These are phyloP conservation scores for Xenopus laevis DNA, from an alignment of 2,113 vertebrate species.

Conservation along the genomic window DNA sequence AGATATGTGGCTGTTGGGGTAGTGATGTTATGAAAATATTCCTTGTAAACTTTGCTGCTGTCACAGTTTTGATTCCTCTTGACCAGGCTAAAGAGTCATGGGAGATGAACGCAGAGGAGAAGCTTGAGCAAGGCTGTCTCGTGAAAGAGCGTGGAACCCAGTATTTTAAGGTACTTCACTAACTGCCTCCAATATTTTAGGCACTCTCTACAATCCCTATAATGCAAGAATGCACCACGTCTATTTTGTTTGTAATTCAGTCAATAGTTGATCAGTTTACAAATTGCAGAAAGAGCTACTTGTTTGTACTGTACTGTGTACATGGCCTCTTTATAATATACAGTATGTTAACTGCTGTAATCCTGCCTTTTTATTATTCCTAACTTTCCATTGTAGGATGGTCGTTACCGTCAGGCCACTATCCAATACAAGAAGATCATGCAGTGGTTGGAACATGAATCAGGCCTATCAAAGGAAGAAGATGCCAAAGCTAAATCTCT, in stretches of 20 bases:
- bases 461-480: conserved; percentile 70
- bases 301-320: too few relatives aligned
- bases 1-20: too few relatives aligned
- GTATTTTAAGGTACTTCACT: conserved; percentile 83
- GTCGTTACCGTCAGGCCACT: conserved; percentile 84
- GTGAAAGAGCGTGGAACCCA: conserved; percentile 93
- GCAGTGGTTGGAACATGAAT: conserved; percentile 89
- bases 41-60: too few relatives aligned
- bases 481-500: conserved; percentile 73
- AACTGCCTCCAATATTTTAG: not conserved
- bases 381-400: conserved; percentile 64
- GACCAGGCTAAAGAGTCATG: conserved; percentile 90
- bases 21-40: too few relatives aligned
- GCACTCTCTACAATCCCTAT: too few relatives aligned
- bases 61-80: not conserved
- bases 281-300: too few relatives aligned
- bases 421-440: conserved; percentile 94
- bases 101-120: conserved; percentile 91
- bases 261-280: too few relatives aligned
- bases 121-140: conserved; percentile 86
- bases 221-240: too few relatives aligned
- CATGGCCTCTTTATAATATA: too few relatives aligned
- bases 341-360: too few relatives aligned
- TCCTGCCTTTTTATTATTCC: too few relatives aligned
- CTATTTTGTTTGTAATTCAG: too few relatives aligned